A percentile compares a stretch with the other conserved stretches of the same genome.
These are phyloP conservation scores for Muscicapa comitata DNA, from an alignment of 2,797 vertebrate genomes.

Conservation along the genomic window DNA sequence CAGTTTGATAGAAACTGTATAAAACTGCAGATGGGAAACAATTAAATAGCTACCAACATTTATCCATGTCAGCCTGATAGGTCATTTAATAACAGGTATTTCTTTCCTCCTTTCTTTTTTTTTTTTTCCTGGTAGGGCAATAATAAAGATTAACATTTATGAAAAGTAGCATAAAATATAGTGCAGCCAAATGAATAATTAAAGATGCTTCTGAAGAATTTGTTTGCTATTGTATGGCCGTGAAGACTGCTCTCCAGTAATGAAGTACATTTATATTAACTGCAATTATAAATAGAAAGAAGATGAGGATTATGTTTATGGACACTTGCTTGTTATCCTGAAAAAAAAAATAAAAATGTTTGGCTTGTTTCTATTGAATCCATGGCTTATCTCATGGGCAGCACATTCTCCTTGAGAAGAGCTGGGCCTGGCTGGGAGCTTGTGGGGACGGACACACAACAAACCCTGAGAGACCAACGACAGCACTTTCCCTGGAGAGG, in stretches of 20 bases:
- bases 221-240: constrained; percentile 64
- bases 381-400: background rate
- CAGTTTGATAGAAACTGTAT: constrained; percentile 80
- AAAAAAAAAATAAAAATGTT: background rate
- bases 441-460: background rate
- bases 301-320: constrained; percentile 51
- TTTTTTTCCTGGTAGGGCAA: constrained; percentile 46
- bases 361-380: background rate
- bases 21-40: constrained; percentile 81
- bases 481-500: background rate
- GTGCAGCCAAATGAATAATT: constrained; percentile 78
- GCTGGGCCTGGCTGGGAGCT: background rate
- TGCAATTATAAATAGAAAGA: constrained; percentile 64
- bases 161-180: constrained; percentile 78
- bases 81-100: constrained; percentile 80
- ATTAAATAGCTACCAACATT: constrained; percentile 77
- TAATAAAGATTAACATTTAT: constrained; percentile 81
- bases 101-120: constrained; percentile 23
- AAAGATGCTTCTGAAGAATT: constrained; percentile 76
- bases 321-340: constrained; percentile 57
- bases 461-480: constrained; percentile 6
- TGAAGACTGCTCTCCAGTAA: constrained; percentile 60
- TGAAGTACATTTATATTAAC: constrained; percentile 70
- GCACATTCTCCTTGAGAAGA: background rate
- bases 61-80: constrained; percentile 71